Evolutionary conservation across 2,113 vertebrate species (phyloP).

Genomic region (Anthoscopus minutus): DNA sequence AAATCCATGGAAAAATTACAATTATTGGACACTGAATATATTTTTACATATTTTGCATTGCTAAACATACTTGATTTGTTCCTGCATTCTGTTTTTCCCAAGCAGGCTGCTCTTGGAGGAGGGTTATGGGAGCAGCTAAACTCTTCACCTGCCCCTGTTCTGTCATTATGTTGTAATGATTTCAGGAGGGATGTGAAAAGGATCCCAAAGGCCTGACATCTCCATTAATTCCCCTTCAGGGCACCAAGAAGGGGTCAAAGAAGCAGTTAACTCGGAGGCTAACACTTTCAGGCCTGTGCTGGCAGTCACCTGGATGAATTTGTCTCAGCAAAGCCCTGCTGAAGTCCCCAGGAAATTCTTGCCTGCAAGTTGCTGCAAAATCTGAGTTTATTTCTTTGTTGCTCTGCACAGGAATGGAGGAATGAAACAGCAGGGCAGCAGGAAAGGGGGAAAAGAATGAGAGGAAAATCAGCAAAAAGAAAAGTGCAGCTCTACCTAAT

Average conservation of each 20-base stretch:
- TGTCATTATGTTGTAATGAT: conserved; percentile 1
- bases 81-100: background rate
- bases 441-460: background rate
- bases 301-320: background rate
- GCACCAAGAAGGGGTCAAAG: background rate
- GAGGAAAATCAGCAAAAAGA: background rate
- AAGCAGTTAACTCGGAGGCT: background rate
- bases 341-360: background rate
- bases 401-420: background rate
- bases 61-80: background rate
- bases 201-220: background rate
- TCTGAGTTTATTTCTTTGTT: background rate
- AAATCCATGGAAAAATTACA: background rate
- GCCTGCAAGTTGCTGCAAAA: background rate
- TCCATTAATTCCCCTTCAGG: conserved; percentile 12
- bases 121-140: background rate
- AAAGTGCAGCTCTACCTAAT: background rate
- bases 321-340: background rate
- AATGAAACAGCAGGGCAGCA: background rate
- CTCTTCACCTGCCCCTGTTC: background rate
- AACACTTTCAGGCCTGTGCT: background rate
- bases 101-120: background rate
- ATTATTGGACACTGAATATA: background rate
- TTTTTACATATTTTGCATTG: background rate
- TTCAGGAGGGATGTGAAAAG: background rate